Evolutionary conservation across 2,113 vertebrate genomes (phyloP).

Genomic region (Bungarus multicinctus): DNA sequence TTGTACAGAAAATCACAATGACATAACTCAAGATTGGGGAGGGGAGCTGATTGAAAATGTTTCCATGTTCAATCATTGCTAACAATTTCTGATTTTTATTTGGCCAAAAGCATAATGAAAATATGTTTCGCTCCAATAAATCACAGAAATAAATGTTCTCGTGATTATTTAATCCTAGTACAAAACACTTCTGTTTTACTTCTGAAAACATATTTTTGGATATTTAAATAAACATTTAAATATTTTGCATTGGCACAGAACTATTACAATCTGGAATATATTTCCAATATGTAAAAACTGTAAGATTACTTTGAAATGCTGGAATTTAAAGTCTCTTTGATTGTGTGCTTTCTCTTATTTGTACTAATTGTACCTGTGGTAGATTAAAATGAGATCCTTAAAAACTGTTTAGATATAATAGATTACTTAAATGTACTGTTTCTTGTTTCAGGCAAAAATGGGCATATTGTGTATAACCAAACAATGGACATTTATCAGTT

Average conservation of each 20-base stretch:
- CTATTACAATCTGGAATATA: slow-evolving; percentile 6
- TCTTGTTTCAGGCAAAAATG: background rate
- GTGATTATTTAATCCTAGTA: slow-evolving; percentile 37
- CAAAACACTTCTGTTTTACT: slow-evolving; percentile 44
- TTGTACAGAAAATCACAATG: slow-evolving; percentile 33
- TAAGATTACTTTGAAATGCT: slow-evolving; percentile 26
- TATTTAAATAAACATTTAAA: slow-evolving; percentile 28
- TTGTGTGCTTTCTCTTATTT: slow-evolving; percentile 12
- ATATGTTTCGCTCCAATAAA: background rate
- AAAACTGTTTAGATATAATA: background rate
- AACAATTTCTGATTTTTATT: background rate
- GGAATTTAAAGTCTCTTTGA: slow-evolving; percentile 16
- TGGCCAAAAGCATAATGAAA: background rate
- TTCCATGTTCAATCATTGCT: slow-evolving; percentile 7
- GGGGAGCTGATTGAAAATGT: background rate
- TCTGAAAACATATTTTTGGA: slow-evolving; percentile 34
- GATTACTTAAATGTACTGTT: background rate
- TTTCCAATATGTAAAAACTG: slow-evolving; percentile 27
- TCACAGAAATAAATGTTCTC: background rate
- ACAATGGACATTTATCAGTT: background rate
- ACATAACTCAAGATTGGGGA: background rate
- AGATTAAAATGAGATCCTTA: slow-evolving; percentile 21
- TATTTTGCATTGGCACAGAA: slow-evolving; percentile 36
- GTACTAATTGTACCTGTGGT: slow-evolving; percentile 33
- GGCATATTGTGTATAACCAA: background rate